These are phyloP conservation scores for Menura novaehollandiae DNA, from an alignment of 2,113 vertebrate species.

Conservation along the genomic window DNA sequence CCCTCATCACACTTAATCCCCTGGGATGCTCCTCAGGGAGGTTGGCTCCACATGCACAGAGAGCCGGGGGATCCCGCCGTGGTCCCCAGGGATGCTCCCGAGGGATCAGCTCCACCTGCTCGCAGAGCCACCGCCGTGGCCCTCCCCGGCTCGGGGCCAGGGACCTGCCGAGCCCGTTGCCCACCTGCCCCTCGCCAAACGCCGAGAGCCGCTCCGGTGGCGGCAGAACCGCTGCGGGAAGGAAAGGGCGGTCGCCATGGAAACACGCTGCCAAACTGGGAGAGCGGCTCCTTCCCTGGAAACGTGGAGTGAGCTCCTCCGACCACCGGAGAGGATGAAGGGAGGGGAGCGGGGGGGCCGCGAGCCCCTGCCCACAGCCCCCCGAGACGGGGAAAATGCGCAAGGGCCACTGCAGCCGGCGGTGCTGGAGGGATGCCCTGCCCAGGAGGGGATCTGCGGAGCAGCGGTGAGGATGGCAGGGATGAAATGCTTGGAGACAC, in stretches of 20 bases:
- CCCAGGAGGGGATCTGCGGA: not conserved
- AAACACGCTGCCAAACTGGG: slow-evolving; percentile 55
- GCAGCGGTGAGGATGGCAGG: accelerated
- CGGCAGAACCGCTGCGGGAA: not conserved
- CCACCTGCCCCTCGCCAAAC: not conserved
- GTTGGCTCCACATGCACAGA: accelerated
- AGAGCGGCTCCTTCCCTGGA: slow-evolving; percentile 4
- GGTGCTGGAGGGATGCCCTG: accelerated
- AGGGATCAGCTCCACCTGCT: not conserved
- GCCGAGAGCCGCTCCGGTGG: not conserved
- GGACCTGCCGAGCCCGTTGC: not conserved
- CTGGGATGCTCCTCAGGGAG: not conserved
- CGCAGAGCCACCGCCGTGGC: accelerated
- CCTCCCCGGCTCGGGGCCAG: accelerated
- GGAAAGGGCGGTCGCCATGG: slow-evolving; percentile 53
- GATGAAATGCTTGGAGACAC: not conserved
- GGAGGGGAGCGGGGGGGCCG: accelerated
- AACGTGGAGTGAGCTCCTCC: not conserved
- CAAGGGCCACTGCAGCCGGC: accelerated
- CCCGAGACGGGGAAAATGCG: not conserved
- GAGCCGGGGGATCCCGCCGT: accelerated
- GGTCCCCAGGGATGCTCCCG: not conserved
- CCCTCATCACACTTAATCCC: not conserved
- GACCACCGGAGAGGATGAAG: not conserved
- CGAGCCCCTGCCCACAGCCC: not conserved